Evolutionary conservation across 2,797 vertebrate species (phyloP).

Genomic region (Notoglanidium macrostoma): DNA sequence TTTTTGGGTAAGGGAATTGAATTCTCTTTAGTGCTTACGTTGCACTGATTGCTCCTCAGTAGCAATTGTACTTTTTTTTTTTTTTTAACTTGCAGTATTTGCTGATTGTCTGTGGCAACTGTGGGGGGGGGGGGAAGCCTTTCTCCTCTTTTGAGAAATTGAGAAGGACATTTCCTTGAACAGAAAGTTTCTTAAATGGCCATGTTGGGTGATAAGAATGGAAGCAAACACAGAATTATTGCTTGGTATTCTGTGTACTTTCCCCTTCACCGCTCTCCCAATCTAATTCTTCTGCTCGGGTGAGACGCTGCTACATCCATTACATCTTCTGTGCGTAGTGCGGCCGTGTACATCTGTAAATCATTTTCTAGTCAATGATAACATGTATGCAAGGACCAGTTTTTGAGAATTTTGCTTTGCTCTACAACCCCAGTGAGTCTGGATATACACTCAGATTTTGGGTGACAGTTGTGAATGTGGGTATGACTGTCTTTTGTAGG

Average conservation of each 20-base stretch:
- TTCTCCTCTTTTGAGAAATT: background rate
- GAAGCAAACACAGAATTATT: constrained; percentile 2
- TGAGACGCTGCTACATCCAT: constrained; percentile 37
- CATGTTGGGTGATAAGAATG: constrained; percentile 10
- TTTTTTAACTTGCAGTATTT: background rate
- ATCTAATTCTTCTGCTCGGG: constrained; percentile 31
- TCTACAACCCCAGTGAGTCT: background rate
- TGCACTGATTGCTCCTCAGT: background rate
- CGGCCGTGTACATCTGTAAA: constrained; percentile 59
- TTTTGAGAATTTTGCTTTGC: background rate
- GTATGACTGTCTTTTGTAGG: background rate
- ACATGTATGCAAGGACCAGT: constrained; percentile 29
- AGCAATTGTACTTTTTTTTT: background rate
- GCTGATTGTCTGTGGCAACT: background rate
- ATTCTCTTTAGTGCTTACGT: background rate
- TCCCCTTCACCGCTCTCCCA: background rate
- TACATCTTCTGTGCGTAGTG: constrained; percentile 42
- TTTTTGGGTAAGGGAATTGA: background rate
- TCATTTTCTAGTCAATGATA: constrained; percentile 70
- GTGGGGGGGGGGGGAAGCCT: background rate
- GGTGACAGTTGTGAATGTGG: background rate
- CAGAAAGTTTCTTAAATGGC: background rate
- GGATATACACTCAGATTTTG: constrained; percentile 8
- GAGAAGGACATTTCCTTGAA: constrained; percentile 4
- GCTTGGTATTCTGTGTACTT: background rate